Evolutionary conservation across 2,113 vertebrate species (phyloP).

Genomic region (Centropristis striata): DNA sequence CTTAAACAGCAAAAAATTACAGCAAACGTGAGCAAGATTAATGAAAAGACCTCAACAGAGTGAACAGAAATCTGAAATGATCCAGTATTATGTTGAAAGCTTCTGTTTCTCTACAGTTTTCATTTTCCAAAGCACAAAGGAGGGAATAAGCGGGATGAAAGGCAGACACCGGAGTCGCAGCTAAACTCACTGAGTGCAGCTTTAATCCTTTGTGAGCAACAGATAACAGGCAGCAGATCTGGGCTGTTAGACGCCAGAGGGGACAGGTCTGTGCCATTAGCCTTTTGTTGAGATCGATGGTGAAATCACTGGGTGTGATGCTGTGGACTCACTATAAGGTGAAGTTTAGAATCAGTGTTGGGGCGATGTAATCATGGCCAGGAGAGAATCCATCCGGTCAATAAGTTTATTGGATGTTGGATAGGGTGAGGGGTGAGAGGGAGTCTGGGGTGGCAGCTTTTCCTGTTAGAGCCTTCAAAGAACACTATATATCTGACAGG

Average conservation of each 20-base stretch:
- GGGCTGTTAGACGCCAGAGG: neutral
- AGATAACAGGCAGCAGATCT: neutral
- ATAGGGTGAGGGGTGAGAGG: neutral
- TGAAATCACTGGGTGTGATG: neutral
- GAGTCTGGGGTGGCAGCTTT: neutral
- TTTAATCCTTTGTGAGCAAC: neutral
- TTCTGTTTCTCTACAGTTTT: neutral
- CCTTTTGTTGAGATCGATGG: conserved; percentile 5
- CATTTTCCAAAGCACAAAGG: neutral
- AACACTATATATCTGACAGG: too few species aligned
- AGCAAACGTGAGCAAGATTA: neutral
- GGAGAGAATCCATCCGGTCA: neutral
- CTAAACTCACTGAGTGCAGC: neutral
- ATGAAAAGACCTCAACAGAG: neutral
- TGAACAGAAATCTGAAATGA: neutral
- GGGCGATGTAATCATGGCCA: neutral
- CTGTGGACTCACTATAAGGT: neutral
- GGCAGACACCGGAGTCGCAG: neutral
- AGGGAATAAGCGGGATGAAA: neutral
- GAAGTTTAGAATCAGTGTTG: neutral
- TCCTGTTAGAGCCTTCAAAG: neutral
- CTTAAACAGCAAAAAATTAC: neutral
- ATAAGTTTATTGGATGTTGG: neutral
- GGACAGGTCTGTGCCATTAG: neutral
- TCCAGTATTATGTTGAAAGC: neutral